Evolutionary conservation across 2,888 invertebrate genomes (phyloP).

Genomic region (Eristalis pertinax): DNA sequence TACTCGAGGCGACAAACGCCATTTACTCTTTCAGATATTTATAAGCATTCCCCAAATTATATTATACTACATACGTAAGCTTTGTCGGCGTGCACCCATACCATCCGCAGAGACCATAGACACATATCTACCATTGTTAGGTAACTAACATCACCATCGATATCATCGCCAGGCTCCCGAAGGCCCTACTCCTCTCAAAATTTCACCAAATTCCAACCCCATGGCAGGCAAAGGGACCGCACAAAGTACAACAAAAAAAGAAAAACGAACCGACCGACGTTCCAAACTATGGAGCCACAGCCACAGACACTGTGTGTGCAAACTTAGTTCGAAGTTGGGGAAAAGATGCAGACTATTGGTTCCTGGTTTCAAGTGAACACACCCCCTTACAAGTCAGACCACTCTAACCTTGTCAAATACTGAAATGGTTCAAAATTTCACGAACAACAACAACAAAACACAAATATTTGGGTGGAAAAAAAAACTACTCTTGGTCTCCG

Average conservation of each 20-base stretch:
- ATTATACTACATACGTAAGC: conserved; percentile 60
- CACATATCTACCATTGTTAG: conserved; percentile 69
- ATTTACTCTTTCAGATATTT: conserved; percentile 66
- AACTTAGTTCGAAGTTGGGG: conserved; percentile 59
- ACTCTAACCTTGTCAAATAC: conserved; percentile 28
- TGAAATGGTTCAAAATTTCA: conserved; percentile 30
- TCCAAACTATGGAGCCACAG: conserved; percentile 52
- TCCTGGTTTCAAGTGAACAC: conserved; percentile 48
- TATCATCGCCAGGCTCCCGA: conserved; percentile 58
- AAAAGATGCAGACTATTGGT: conserved; percentile 66
- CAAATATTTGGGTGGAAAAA: not conserved
- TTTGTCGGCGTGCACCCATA: conserved; percentile 71
- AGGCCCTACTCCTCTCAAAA: conserved; percentile 60
- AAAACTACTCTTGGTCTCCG: not conserved
- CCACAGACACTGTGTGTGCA: conserved; percentile 56
- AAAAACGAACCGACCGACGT: not conserved
- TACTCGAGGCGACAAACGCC: conserved; percentile 55
- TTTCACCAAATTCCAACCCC: conserved; percentile 55
- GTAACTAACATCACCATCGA: conserved; percentile 70
- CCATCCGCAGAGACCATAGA: conserved; percentile 59
- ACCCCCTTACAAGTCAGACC: conserved; percentile 55
- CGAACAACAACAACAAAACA: conserved; percentile 18
- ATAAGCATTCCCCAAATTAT: conserved; percentile 66
- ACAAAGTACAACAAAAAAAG: conserved; percentile 41
- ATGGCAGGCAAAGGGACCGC: conserved; percentile 49